phyloP scores from a whole-genome alignment of 1,140 invertebrate species.

The Ctenoplectra terminalis region DNA sequence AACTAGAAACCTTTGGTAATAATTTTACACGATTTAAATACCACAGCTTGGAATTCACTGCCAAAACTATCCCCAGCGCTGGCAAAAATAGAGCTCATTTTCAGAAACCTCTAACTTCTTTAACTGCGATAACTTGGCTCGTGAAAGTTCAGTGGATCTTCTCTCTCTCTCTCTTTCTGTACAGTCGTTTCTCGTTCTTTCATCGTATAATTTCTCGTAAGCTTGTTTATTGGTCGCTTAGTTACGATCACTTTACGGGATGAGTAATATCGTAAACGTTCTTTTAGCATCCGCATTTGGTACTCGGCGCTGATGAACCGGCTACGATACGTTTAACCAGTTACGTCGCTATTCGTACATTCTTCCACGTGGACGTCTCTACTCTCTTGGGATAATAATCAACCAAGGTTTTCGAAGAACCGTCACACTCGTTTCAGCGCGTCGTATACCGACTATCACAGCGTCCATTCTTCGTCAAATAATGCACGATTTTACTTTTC shows the following conservation, averaged over 20 bases:
- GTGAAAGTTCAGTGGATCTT: not conserved
- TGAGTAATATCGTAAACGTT: constrained; percentile 43
- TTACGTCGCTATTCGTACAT: constrained; percentile 11
- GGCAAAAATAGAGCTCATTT: not conserved
- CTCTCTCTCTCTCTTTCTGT: too few species aligned
- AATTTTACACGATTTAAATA: too few species aligned
- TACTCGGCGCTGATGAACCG: constrained; percentile 13
- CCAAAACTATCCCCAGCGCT: too few species aligned
- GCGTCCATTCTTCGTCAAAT: not conserved
- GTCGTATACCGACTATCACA: not conserved
- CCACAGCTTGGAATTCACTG: too few species aligned
- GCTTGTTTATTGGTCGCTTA: constrained; percentile 23
- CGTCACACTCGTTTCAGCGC: not conserved
- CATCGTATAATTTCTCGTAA: constrained; percentile 14
- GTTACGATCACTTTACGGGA: constrained; percentile 33
- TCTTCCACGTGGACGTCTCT: not conserved
- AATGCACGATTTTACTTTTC: not conserved
- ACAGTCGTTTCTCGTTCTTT: not conserved
- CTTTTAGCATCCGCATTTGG: constrained; percentile 21
- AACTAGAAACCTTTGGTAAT: too few species aligned
- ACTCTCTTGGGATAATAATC: constrained; percentile 8
- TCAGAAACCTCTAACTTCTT: not conserved
- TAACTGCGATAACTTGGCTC: not conserved
- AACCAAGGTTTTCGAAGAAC: not conserved
- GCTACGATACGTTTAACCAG: constrained; percentile 2